Conservation (phyloP, 64 coral and sea anemone genomes). For the Pachyseris speciosa region DNA sequence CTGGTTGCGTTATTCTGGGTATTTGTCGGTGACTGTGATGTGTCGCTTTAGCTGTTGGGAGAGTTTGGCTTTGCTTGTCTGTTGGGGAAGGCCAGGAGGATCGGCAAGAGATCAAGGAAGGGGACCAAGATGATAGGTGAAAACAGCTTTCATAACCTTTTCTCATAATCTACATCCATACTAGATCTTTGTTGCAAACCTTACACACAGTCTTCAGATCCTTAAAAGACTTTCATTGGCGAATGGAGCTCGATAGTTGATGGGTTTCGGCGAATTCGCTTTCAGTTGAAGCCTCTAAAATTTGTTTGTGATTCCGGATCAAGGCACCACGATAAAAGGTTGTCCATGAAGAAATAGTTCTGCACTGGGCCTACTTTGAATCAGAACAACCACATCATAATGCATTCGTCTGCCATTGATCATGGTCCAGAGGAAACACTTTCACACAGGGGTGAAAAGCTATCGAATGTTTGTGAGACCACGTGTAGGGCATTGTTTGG, state of each 20-base stretch:
- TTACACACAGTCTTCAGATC: constrained; percentile 48
- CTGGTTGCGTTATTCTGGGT: constrained; percentile 59
- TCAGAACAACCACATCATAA: constrained; percentile 31
- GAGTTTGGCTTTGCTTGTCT: constrained; percentile 62
- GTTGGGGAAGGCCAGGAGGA: constrained; percentile 50
- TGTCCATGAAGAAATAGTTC: too few relatives aligned
- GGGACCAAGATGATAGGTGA: constrained; percentile 63
- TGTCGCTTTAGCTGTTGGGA: neutral
- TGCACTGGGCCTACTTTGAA: too few relatives aligned
- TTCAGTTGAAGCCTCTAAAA: too few relatives aligned
- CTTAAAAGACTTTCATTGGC: constrained; percentile 69
- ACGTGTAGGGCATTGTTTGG: too few relatives aligned
- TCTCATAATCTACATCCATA: constrained; percentile 34
- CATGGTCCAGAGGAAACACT: neutral
- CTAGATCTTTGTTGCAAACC: neutral
- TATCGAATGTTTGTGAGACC: neutral
- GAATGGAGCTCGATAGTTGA: too few relatives aligned
- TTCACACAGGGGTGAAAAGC: neutral
- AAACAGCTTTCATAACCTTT: constrained; percentile 53
- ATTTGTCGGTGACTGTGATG: constrained; percentile 33
- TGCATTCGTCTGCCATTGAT: constrained; percentile 10
- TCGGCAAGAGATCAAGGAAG: constrained; percentile 64
- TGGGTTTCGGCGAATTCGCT: too few relatives aligned
- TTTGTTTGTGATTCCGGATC: too few relatives aligned
- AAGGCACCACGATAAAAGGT: too few relatives aligned